Evolutionary conservation across 92 coral and sea anemone species (phyloP).

Genomic region (Porites cylindrica): DNA sequence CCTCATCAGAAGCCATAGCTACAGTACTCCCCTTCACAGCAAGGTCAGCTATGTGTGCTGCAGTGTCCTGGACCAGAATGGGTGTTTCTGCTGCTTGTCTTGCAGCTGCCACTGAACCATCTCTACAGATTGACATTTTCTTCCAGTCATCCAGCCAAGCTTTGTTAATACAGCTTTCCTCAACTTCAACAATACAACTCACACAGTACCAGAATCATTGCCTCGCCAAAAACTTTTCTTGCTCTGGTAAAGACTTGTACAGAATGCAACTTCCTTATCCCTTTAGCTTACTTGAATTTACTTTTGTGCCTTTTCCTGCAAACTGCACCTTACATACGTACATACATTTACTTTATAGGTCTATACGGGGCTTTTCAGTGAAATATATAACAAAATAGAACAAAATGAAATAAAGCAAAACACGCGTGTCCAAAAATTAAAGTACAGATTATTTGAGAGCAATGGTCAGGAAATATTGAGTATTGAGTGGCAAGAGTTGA

Average conservation of each 20-base stretch:
- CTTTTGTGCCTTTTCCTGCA: constrained; percentile 22
- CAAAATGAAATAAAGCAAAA: too few species aligned
- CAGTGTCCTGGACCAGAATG: constrained; percentile 47
- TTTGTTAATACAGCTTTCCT: constrained; percentile 50
- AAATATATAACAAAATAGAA: too few species aligned
- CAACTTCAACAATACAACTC: constrained; percentile 49
- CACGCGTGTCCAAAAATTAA: too few species aligned
- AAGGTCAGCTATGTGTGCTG: constrained; percentile 54
- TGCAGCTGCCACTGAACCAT: constrained; percentile 49
- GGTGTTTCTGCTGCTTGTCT: constrained; percentile 51
- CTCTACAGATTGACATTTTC: constrained; percentile 32
- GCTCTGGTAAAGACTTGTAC: constrained; percentile 37
- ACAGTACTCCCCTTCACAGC: constrained; percentile 52
- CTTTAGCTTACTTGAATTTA: constrained; percentile 39
- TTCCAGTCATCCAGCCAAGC: constrained; percentile 65
- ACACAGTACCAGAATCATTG: constrained; percentile 53
- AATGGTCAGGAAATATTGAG: too few species aligned
- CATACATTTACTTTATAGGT: too few species aligned
- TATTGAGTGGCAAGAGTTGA: too few species aligned
- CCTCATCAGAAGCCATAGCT: constrained; percentile 64
- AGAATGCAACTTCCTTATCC: constrained; percentile 55
- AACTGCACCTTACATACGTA: constrained; percentile 2
- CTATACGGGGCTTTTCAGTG: too few species aligned
- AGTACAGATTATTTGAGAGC: too few species aligned
- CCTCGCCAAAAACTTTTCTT: constrained; percentile 54